A percentile compares a stretch with the other conserved stretches of the same genome.
Conservation (phyloP, 2,113 vertebrate species). For the Pteruthius melanotis region DNA sequence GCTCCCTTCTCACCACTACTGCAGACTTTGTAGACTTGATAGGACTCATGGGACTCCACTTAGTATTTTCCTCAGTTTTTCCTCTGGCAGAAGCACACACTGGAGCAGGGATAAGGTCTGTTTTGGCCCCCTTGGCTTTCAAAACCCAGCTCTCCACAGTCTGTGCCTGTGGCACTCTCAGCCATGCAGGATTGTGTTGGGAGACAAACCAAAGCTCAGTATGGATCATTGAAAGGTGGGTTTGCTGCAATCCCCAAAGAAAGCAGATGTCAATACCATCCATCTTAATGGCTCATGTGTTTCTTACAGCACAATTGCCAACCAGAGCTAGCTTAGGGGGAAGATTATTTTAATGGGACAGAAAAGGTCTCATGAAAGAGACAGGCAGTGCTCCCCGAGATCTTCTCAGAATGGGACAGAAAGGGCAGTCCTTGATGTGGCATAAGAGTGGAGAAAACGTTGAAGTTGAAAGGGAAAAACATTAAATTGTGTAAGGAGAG, state of each 20-base stretch:
- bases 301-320: neutral
- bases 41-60: neutral
- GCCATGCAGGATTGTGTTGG: neutral
- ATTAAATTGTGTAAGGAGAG: neutral
- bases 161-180: constrained; percentile 5
- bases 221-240: neutral
- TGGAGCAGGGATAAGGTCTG: neutral
- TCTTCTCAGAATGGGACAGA: neutral
- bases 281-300: neutral
- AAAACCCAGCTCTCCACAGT: neutral
- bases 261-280: constrained; percentile 24
- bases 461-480: neutral
- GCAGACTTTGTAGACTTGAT: constrained; percentile 5
- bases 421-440: neutral
- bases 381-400: neutral
- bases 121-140: neutral
- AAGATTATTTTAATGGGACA: neutral
- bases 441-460: neutral
- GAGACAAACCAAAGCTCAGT: neutral
- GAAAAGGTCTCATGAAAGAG: neutral
- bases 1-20: neutral
- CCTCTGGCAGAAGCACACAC: neutral
- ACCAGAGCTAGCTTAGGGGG: neutral
- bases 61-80: neutral
- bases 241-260: neutral